These are phyloP conservation scores for Suillia variegata DNA, from an alignment of 2,888 invertebrate species.

Conservation along the genomic window DNA sequence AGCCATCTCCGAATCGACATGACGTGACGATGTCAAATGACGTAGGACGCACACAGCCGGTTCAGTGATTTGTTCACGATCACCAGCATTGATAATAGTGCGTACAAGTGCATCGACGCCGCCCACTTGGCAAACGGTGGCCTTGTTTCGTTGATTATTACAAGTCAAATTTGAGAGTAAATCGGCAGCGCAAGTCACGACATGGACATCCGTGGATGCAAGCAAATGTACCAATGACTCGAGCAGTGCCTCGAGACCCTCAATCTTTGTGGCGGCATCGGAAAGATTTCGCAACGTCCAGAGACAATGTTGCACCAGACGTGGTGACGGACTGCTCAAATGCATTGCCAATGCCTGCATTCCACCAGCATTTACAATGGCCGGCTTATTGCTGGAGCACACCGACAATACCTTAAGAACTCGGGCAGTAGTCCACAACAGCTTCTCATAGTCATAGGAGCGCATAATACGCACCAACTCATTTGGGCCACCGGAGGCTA, in stretches of 20 bases:
- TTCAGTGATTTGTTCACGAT: constrained; percentile 97
- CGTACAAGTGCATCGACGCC: constrained; percentile 96
- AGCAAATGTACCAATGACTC: constrained; percentile 90
- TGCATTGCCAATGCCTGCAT: constrained; percentile 98
- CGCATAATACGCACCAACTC: constrained; percentile 98
- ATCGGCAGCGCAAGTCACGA: constrained; percentile 97
- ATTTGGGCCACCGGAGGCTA: constrained; percentile 94
- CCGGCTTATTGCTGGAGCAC: constrained; percentile 97
- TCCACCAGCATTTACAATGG: constrained; percentile 96
- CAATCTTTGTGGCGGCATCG: constrained; percentile 97
- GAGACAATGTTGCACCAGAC: constrained; percentile 95
- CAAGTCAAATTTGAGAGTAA: constrained; percentile 98
- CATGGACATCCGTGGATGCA: constrained; percentile 91
- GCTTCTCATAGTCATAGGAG: constrained; percentile 96
- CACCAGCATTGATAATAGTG: constrained; percentile 92
- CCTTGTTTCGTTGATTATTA: constrained; percentile 98
- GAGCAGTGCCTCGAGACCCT: constrained; percentile 84
- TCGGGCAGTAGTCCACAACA: constrained; percentile 97
- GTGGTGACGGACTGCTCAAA: constrained; percentile 88
- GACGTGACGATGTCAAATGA: constrained; percentile 95
- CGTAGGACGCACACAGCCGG: constrained; percentile 99
- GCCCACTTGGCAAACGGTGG: constrained; percentile 90
- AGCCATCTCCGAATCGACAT: constrained; percentile 95
- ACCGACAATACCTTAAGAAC: constrained; percentile 97
- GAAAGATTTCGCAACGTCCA: constrained; percentile 98